Conservation (phyloP, 2,113 vertebrate species). For the Patagioenas fasciata region DNA sequence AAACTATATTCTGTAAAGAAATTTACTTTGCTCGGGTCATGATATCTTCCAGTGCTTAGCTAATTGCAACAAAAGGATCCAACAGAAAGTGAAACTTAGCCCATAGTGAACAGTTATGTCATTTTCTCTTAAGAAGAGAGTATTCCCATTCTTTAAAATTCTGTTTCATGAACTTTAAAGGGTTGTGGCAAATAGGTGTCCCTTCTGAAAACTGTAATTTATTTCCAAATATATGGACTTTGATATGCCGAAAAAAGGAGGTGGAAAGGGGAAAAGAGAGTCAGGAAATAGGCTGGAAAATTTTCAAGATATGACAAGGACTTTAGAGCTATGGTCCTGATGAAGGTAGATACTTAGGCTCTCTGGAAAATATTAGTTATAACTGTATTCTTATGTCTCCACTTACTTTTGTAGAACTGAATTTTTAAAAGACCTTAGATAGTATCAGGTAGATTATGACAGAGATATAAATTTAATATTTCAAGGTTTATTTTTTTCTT, state of each 20-base stretch:
- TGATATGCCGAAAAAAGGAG: neutral
- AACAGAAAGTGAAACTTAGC: neutral
- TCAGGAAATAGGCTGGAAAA: neutral
- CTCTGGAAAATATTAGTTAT: neutral
- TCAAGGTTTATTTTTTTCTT: neutral
- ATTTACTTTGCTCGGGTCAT: neutral
- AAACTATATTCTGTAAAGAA: neutral
- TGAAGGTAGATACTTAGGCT: neutral
- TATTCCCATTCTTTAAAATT: neutral
- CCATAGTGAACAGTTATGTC: neutral
- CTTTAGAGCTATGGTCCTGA: neutral
- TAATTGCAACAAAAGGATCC: neutral
- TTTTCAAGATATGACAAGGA: neutral
- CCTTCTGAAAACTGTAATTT: neutral
- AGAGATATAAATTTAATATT: neutral
- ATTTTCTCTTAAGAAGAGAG: neutral
- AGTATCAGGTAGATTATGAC: neutral
- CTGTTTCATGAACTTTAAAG: neutral
- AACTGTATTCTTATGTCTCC: neutral
- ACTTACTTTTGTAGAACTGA: neutral
- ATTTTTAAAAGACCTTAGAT: neutral
- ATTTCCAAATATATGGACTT: neutral
- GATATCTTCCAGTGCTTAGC: neutral
- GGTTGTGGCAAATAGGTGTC: neutral
- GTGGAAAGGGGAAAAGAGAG: fast-evolving